A percentile compares a stretch with the other conserved stretches of the same genome.
Conservation (phyloP, 2,888 invertebrate genomes). For the Marasmarcha lunaedactyla region DNA sequence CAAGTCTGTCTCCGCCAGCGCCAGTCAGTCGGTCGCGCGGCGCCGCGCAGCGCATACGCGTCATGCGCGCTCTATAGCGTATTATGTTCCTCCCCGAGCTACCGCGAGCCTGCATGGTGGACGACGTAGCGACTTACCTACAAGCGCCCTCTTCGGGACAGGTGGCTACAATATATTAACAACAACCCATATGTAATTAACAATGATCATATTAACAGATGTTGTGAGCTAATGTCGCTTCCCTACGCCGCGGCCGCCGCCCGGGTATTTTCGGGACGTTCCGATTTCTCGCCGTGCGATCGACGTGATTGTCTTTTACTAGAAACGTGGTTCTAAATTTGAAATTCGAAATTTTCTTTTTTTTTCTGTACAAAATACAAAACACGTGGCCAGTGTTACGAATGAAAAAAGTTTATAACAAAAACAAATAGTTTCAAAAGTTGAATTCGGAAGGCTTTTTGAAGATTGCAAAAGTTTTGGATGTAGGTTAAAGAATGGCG, state of each 20-base stretch:
- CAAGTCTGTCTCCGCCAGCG: no score
- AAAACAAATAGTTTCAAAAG: not conserved
- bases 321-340: conserved; percentile 3
- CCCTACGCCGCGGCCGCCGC: conserved; percentile 55
- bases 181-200: conserved; percentile 71
- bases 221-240: conserved; percentile 69
- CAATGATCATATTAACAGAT: conserved; percentile 71
- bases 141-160: conserved; percentile 96
- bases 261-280: conserved; percentile 64
- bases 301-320: conserved; percentile 35
- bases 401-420: conserved; percentile 1
- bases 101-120: conserved; percentile 95
- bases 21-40: conserved; percentile 63
- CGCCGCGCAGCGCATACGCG: conserved; percentile 64
- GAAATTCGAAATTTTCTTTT: conserved; percentile 15
- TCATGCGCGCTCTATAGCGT: conserved; percentile 60
- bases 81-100: conserved; percentile 93
- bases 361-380: conserved; percentile 11
- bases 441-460: not conserved
- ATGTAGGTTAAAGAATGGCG: conserved; percentile 6
- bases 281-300: conserved; percentile 39
- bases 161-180: conserved; percentile 76
- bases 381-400: conserved; percentile 17
- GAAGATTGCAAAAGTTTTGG: conserved; percentile 4
- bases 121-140: conserved; percentile 94